Base-by-base conservation (phyloP, 2,797 vertebrate species). In the Coluber constrictor region DNA sequence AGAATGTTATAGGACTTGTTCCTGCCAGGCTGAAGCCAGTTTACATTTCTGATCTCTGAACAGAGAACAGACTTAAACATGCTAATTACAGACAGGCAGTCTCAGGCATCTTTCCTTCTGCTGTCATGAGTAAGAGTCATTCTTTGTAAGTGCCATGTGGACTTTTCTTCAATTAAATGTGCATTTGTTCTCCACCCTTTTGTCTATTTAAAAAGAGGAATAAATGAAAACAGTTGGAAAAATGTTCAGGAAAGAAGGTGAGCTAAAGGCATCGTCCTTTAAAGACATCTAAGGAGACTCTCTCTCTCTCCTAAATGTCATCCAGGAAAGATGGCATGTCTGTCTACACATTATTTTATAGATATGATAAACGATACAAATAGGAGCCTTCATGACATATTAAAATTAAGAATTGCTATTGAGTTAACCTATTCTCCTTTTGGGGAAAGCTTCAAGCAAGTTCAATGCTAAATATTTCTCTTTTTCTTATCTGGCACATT, bases 401-500 rank as follows among this genome's bases (percentile, higher is more conserved):
- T 32, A 56, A 32, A 90, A 13, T 55, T 51, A 90, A 63, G 29
- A 74, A 60, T 8, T 79, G 51, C 11, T 23, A 37, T 60, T 20
- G n/a, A 90, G 18, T 63, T 90, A 61, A 43, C 25, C 13, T n/a
- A 29, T 37, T 93, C 23, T 9, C 16, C 87, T 83, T 9, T 70
- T 55, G 11, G 20, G 63, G 89, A 88, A 86, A 55, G 0, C 90
- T 2, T 7, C 16, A 16, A 79, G 51, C 83, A 79, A 60, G 43
- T 74, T 70, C 0, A 2, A 32, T 87, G n/a, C 47, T 88, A 8
- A 92, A 88, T 11, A 51, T 74, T 29, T 25, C 23, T 54, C 87
- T 57, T 25, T 13, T 0, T 55, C 1, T 25, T 3, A n/a, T 57
- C 79, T 0, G 0, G 29, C 57, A 32, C 74, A 66, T 90, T 57